These are phyloP conservation scores for Strigamia maritima DNA, from an alignment of 2,888 invertebrate species.

Conservation along the genomic window DNA sequence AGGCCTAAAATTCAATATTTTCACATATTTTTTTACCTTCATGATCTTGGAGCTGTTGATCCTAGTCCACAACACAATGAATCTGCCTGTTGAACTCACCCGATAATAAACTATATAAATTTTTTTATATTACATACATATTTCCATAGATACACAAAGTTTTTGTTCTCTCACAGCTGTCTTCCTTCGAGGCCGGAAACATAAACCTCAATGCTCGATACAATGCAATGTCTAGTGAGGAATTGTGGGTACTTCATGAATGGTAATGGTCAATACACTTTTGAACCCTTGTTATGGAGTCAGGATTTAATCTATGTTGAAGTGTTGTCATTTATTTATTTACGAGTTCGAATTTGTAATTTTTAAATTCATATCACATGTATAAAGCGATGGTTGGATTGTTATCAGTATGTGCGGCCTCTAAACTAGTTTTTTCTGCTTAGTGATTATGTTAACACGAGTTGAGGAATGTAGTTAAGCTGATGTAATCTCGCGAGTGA, in stretches of 20 bases:
- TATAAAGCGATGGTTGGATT: not conserved
- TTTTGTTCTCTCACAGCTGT: not conserved
- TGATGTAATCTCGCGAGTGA: not conserved
- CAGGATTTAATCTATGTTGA: not conserved
- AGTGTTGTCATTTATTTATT: not conserved
- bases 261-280: constrained; percentile 1
- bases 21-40: not conserved
- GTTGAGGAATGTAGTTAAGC: not conserved
- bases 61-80: not conserved
- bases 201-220: not conserved
- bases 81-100: not conserved
- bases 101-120: not conserved
- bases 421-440: not conserved
- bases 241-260: not conserved
- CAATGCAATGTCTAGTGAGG: not conserved
- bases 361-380: not conserved
- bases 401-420: not conserved
- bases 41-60: not conserved
- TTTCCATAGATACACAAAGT: not conserved
- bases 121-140: not conserved
- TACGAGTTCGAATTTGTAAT: not conserved
- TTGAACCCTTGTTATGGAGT: not conserved
- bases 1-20: not conserved
- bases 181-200: not conserved
- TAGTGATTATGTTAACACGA: not conserved